Conservation (phyloP, 2,113 vertebrate species). For the Nansenia antarctica region DNA sequence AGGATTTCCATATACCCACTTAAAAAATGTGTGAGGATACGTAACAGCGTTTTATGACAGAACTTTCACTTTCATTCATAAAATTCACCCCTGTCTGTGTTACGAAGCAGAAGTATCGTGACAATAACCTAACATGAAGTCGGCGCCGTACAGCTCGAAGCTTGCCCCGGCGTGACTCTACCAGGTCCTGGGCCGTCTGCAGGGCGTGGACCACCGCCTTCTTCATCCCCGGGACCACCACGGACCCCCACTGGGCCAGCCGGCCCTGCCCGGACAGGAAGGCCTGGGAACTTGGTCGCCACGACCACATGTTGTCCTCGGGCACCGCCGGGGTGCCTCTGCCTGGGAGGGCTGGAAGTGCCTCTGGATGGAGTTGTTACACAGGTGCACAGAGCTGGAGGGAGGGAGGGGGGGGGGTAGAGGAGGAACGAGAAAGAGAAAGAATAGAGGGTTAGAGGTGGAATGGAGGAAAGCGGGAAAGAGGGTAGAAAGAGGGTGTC, state of each 20-base stretch:
- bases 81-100: no score
- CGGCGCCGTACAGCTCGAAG: conserved; percentile 90
- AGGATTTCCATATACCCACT: not conserved
- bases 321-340: conserved; percentile 76
- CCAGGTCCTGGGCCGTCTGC: conserved; percentile 79
- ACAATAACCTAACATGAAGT: conserved; percentile 83
- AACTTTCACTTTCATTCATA: not conserved
- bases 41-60: not conserved
- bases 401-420: not conserved
- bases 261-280: conserved; percentile 75
- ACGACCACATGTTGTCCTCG: conserved; percentile 84
- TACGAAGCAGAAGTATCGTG: no score
- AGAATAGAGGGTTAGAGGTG: no score
- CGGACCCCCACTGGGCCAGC: conserved; percentile 69
- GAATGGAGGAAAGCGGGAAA: no score
- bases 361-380: conserved; percentile 91
- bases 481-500: no score
- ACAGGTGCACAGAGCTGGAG: conserved; percentile 84
- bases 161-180: conserved; percentile 83
- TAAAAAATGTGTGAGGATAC: no score
- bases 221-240: conserved; percentile 86
- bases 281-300: conserved; percentile 76
- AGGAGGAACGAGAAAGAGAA: not conserved
- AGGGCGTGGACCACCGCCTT: conserved; percentile 76
- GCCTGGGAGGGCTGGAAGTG: conserved; percentile 60